Base-by-base conservation (phyloP, 2,113 vertebrate species). In the Tragelaphus strepsiceros region DNA sequence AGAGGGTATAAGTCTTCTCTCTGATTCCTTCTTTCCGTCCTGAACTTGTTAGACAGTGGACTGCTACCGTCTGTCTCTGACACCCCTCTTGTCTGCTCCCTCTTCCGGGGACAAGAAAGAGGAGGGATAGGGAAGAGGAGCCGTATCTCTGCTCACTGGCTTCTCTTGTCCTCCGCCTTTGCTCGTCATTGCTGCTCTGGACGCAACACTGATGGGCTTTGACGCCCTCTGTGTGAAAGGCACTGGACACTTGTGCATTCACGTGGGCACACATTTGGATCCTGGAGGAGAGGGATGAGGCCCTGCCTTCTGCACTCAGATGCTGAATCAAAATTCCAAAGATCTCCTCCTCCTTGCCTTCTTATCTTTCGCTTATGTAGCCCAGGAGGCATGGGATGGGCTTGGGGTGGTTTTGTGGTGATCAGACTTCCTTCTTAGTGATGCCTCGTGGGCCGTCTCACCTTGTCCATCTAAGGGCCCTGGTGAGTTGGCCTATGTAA, bases 361-460 rank as follows among this genome's bases (percentile, higher is more conserved):
- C 54, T 49, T 39, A 17, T 30, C 51, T 77, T 39, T 58, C 7
- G 4, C 56, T 67, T 2, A 11, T 67, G 10, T 3, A 64, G 49
- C 16, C 30, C 5, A 0, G 82, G 56, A 78, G 5, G 28, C 19
- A 2, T 2, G 26, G 35, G 16, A 21, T 14, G 22, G 51, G 4
- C 7, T 12, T 32, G 30, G 32, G 3, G 16, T 35, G 49, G 35
- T 24, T 91, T 54, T 53, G 12, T 0, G 2, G 5, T 3, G 9
- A 28, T 32, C 13, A 2, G 7, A 61, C 84, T 82, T 39, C 35
- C 30, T 54, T 71, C 12, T 26, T 19, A 2, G 67, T n/a, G 5
- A 59, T 8, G 3, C 49, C 30, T n/a, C 0, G 5, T n/a, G 7
- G n/a, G 6, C 2, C 2, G 21, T 26, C 26, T 64, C 6, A 62